These are phyloP conservation scores for Melanotus villosus DNA, from an alignment of 2,888 invertebrate genomes.

Conservation along the genomic window DNA sequence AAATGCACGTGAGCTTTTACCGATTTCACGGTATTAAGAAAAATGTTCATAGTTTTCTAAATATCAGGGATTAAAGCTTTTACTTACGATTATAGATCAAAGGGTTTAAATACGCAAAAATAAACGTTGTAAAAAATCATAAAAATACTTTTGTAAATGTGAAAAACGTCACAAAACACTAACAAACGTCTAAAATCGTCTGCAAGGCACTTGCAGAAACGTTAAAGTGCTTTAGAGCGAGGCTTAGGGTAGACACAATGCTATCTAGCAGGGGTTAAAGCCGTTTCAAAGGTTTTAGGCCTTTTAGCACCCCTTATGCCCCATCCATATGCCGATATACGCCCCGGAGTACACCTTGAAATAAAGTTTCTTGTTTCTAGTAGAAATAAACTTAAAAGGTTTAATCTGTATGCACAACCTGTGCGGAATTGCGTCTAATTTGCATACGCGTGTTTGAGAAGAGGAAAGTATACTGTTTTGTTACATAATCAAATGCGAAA, in stretches of 20 bases:
- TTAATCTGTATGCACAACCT: constrained; percentile 27
- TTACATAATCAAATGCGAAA: constrained; percentile 26
- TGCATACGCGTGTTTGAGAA: constrained; percentile 28
- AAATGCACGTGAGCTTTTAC: too few species aligned
- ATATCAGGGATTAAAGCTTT: too few species aligned
- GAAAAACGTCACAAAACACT: background rate
- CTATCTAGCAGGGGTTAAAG: constrained; percentile 49
- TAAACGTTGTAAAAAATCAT: too few species aligned
- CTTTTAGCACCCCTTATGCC: constrained; percentile 42
- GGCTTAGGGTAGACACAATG: constrained; percentile 49
- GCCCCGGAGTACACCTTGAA: constrained; percentile 16
- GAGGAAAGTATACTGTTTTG: constrained; percentile 17
- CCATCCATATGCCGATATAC: constrained; percentile 28
- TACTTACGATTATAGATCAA: too few species aligned
- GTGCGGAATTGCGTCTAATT: constrained; percentile 29
- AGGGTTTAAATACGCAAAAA: too few species aligned
- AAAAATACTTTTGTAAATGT: too few species aligned
- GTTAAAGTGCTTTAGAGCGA: constrained; percentile 46
- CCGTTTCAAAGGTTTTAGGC: constrained; percentile 49
- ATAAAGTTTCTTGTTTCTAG: constrained; percentile 20
- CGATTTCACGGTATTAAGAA: too few species aligned
- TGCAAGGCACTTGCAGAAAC: constrained; percentile 47
- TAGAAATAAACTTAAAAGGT: constrained; percentile 23
- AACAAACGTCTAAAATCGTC: constrained; percentile 18
- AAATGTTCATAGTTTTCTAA: too few species aligned